Conservation (phyloP, 2,888 invertebrate genomes). For the Calliphora vomitoria region DNA sequence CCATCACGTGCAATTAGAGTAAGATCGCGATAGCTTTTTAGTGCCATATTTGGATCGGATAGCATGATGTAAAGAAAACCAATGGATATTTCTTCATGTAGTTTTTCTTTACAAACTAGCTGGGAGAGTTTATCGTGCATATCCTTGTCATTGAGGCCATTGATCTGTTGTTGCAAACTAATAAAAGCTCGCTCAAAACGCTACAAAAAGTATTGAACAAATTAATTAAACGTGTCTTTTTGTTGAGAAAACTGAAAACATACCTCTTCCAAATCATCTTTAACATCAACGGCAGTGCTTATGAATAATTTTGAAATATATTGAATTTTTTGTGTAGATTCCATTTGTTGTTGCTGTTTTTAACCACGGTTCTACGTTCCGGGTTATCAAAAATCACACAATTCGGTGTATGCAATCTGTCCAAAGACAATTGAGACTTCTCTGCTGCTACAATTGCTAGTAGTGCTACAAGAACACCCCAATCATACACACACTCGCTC, state of each 20-base stretch:
- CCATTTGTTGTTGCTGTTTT: slow-evolving; percentile 78
- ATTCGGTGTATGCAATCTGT: slow-evolving; percentile 37
- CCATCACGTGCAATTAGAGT: slow-evolving; percentile 96
- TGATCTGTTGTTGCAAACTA: slow-evolving; percentile 90
- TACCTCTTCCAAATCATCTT: slow-evolving; percentile 97
- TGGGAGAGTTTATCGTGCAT: slow-evolving; percentile 96
- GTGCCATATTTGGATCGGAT: slow-evolving; percentile 91
- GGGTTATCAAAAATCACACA: slow-evolving; percentile 38
- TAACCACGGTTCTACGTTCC: slow-evolving; percentile 57
- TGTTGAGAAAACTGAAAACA: slow-evolving; percentile 7
- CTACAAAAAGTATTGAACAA: slow-evolving; percentile 85
- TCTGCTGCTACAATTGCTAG: slow-evolving; percentile 43
- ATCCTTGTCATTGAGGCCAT: slow-evolving; percentile 96
- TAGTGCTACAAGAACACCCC: slow-evolving; percentile 59
- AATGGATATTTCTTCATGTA: slow-evolving; percentile 96
- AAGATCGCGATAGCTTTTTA: slow-evolving; percentile 95
- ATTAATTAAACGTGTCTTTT: not conserved
- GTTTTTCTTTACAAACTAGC: slow-evolving; percentile 93
- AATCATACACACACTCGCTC: slow-evolving; percentile 57
- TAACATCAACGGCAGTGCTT: slow-evolving; percentile 93
- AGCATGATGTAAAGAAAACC: slow-evolving; percentile 95
- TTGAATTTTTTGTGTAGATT: slow-evolving; percentile 81
- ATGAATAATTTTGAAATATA: slow-evolving; percentile 90
- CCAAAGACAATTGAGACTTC: slow-evolving; percentile 60
- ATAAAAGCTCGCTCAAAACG: slow-evolving; percentile 94